Base-by-base conservation (phyloP, 2,888 invertebrate species). In the Autographa gamma region DNA sequence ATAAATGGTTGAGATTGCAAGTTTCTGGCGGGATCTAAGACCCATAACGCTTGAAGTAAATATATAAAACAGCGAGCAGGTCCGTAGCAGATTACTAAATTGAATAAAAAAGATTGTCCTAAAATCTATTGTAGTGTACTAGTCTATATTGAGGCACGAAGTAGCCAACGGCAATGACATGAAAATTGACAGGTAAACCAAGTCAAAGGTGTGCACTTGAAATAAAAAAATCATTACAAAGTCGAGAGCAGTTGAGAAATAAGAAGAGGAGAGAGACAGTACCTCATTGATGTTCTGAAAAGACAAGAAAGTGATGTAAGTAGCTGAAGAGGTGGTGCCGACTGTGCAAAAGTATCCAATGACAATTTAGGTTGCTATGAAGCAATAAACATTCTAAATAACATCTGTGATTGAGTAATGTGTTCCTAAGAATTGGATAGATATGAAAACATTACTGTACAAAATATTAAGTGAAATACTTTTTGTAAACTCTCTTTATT, bases 271-370 rank as follows among this genome's bases (percentile, higher is more conserved):
- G 90, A 92, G 87, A 90, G 91, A 93, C 95, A 95, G 94, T 96
- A 96, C 96, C 96, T 96, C 96, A 94, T 92, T 93, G 95, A 95
- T 92, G 94, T 93, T 96, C 96, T 96, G 96, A 96, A 96, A 96
- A 96, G 93, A 96, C 88, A 96, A 96, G 94, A 96, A 94, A 95
- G 90, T 92, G 92, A 91, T 88, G 94, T 95, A 88, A 95, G 93
- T 93, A 89, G 90, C 87, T 78, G 86, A 89, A 75, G 69, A 88
- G 89, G 88, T 84, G 82, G 92, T 94, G 95, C 92, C 86, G 74
- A 79, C 73, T 84, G 93, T 93, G 94, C 93, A 83, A 76, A 63
- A 79, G 82, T 84, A 82, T 82, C 77, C 75, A 77, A 83, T 77
- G 75, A 81, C 79, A 80, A 76, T 82, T 82, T 73, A 81, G 67